Percentiles rank a stretch among this genome's conserved stretches.
These are phyloP conservation scores for Cyprinodon tularosa DNA, from an alignment of 2,113 vertebrate species.

Conservation along the genomic window DNA sequence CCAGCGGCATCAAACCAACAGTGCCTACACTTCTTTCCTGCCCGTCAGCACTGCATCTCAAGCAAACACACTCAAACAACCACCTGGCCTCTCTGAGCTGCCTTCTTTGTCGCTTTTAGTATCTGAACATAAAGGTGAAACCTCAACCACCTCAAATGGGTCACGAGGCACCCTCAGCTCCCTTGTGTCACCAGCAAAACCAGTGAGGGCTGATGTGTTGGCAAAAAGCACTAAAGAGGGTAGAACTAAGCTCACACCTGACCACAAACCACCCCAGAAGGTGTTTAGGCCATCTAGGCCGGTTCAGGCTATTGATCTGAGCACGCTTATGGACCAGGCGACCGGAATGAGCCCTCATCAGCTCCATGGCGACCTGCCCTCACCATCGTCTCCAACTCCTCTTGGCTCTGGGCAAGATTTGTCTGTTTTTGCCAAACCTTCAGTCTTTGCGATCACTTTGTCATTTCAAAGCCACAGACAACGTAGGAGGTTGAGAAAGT, in stretches of 20 bases:
- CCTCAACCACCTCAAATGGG: conserved; percentile 66
- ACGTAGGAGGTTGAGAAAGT: conserved; percentile 64
- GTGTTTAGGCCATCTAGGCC: conserved; percentile 11
- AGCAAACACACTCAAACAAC: conserved; percentile 30
- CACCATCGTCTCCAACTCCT: conserved; percentile 3
- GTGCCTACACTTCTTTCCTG: conserved; percentile 62
- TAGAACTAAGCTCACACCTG: conserved; percentile 58
- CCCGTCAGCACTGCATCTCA: conserved; percentile 30
- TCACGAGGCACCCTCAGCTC: conserved; percentile 49
- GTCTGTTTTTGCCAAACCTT: conserved; percentile 85
- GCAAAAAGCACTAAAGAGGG: conserved; percentile 13
- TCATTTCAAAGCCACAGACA: conserved; percentile 80
- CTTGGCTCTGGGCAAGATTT: conserved; percentile 47
- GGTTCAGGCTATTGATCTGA: conserved; percentile 82
- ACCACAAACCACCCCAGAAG: conserved; percentile 57
- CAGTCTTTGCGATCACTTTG: conserved; percentile 89
- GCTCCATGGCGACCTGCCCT: conserved; percentile 13
- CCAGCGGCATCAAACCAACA: conserved; percentile 61
- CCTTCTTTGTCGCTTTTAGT: conserved; percentile 50
- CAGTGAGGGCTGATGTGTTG: conserved; percentile 32
- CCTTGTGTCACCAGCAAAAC: conserved; percentile 53
- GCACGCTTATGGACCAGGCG: conserved; percentile 79
- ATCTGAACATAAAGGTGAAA: conserved; percentile 56
- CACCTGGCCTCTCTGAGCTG: conserved; percentile 52
- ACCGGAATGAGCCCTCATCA: conserved; percentile 29